These are phyloP conservation scores for Pseudochirops corinnae DNA, from an alignment of 2,797 vertebrate species.

Conservation along the genomic window DNA sequence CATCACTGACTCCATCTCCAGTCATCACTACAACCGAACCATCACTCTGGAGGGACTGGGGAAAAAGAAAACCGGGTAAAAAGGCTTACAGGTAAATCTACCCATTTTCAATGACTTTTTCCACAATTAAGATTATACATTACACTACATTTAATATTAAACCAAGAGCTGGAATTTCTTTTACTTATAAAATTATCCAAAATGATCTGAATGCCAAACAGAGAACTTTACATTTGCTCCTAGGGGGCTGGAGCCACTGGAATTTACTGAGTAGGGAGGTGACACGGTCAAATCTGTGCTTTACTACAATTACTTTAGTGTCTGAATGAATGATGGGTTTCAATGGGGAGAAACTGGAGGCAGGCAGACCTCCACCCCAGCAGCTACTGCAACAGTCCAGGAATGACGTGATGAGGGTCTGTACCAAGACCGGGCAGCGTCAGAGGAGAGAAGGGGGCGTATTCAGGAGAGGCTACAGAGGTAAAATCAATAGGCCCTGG, in stretches of 20 bases:
- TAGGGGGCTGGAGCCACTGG: not conserved
- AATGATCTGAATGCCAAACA: not conserved
- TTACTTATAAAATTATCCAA: not conserved
- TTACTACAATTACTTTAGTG: not conserved
- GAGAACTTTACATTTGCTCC: not conserved
- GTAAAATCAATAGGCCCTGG: too few species aligned
- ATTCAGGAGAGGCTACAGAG: not conserved
- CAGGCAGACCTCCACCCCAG: too few species aligned
- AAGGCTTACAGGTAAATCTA: constrained; percentile 34
- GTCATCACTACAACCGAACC: constrained; percentile 98
- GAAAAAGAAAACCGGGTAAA: constrained; percentile 25
- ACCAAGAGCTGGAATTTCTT: not conserved
- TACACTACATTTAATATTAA: not conserved
- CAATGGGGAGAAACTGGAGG: not conserved
- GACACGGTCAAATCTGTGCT: not conserved
- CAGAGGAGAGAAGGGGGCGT: too few species aligned
- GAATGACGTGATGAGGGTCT: too few species aligned
- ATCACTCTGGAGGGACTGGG: constrained; percentile 94
- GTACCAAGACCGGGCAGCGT: too few species aligned
- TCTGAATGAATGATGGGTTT: not conserved
- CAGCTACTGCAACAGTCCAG: not conserved
- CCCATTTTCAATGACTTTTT: not conserved
- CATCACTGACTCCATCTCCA: constrained; percentile 97
- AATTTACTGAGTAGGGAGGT: not conserved
- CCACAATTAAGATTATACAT: constrained; percentile 2